These are phyloP conservation scores for Brenthis hecate DNA, from an alignment of 2,888 invertebrate species.

Conservation along the genomic window DNA sequence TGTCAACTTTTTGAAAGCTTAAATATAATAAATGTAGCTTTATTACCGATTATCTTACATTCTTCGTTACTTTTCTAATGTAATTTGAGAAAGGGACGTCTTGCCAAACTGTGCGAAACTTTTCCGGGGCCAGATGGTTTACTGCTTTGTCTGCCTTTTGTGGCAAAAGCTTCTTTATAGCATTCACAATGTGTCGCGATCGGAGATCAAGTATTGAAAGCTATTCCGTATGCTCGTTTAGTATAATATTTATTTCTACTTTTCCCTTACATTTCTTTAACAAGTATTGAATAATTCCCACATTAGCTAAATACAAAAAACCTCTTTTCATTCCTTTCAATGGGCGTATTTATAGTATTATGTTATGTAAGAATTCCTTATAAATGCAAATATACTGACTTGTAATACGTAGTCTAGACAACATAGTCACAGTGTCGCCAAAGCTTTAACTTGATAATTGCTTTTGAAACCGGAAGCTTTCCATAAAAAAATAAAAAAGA, in stretches of 20 bases:
- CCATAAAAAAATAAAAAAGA: conserved; percentile 37
- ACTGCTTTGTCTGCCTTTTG: conserved; percentile 24
- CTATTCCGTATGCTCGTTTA: conserved; percentile 29
- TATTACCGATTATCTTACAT: conserved; percentile 5
- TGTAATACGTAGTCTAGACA: conserved; percentile 35
- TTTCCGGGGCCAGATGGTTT: conserved; percentile 33
- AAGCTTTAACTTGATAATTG: conserved; percentile 37
- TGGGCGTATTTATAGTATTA: too few species aligned
- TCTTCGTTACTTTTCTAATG: conserved; percentile 9
- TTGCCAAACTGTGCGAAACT: conserved; percentile 29
- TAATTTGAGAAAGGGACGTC: conserved; percentile 14
- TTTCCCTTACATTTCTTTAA: background rate
- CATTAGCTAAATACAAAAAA: too few species aligned
- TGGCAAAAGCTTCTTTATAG: conserved; percentile 29
- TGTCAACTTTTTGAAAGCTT: background rate
- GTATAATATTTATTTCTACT: conserved; percentile 27
- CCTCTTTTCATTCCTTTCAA: background rate
- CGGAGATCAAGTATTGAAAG: conserved; percentile 41
- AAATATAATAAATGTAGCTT: conserved; percentile 2
- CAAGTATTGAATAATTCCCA: background rate
- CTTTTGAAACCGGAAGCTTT: conserved; percentile 38
- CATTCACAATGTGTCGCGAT: conserved; percentile 38
- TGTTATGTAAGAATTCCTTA: background rate
- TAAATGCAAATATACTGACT: conserved; percentile 9
- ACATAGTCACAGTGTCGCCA: conserved; percentile 34